A percentile compares a stretch with the other conserved stretches of the same genome.
Evolutionary conservation across 2,888 invertebrate species (phyloP).

Genomic region (Acheta domesticus): DNA sequence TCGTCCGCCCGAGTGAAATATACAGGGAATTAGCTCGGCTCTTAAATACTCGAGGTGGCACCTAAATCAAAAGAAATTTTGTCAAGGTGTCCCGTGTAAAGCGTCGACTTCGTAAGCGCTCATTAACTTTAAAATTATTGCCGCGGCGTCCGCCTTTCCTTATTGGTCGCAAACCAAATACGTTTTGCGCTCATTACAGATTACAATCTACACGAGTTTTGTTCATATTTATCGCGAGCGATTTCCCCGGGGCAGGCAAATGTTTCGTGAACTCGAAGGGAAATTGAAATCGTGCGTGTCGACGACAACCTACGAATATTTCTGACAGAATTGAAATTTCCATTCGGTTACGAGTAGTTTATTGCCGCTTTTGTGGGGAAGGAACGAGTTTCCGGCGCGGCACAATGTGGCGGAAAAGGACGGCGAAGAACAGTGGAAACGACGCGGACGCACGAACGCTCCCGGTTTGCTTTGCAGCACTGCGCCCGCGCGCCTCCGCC

Average conservation of each 20-base stretch:
- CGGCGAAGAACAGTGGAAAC: background rate
- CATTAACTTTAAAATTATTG: background rate
- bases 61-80: constrained; percentile 6
- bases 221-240: constrained; percentile 6
- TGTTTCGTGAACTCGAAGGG: background rate
- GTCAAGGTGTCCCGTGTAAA: constrained; percentile 7
- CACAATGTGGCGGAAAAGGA: background rate
- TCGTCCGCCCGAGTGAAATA: background rate
- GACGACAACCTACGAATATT: background rate
- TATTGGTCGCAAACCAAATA: background rate
- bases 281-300: constrained; percentile 18
- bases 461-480: no score
- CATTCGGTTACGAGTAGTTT: background rate
- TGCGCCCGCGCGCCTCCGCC: no score
- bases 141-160: background rate
- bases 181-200: background rate
- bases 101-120: background rate
- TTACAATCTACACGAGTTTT: background rate
- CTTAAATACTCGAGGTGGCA: background rate
- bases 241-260: background rate
- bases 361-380: background rate
- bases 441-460: background rate
- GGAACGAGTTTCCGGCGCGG: constrained; percentile 5
- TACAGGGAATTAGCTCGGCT: background rate
- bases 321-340: background rate